Base-by-base conservation (phyloP, 2,113 vertebrate species). In the Callipepla californica region DNA sequence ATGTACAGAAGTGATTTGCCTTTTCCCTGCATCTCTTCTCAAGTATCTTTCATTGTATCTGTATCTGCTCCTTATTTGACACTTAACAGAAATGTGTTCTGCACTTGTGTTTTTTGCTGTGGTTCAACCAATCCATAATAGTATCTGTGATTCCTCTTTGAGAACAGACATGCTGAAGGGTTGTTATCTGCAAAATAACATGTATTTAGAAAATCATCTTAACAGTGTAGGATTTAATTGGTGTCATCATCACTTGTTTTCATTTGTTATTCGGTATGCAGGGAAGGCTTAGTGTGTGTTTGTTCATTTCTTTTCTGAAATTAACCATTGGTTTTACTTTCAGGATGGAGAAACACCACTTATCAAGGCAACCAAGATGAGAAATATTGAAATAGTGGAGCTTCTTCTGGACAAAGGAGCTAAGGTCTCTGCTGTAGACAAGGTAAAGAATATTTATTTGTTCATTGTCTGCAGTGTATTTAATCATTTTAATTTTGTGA, bases 311-410 rank as follows among this genome's bases (percentile, higher is more conserved):
- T 55, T 18, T 23, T 26, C 22, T 55, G 16, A 62, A 88, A n/a
- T 42, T 75, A 23, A 9, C 66, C 34, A 32, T 68, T 34, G 4
- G 74, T 90, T 93, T 70, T 58, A 22, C 36, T 95, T 95, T 66
- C 85, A 99, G 99, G 99, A 99, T 16, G 99, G 98, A 36, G 99
- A 99, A 95, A 99, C 99, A 11, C 98, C 99, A 0, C 98, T 99
- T 70, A 99, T 99, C 95, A 99, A 99, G 97, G 99, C 99, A 57
- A 99, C 99, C 66, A 99, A 99, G 97, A 99, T 99, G 99, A 98
- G 99, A 95, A 99, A 98, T 89, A 99, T 99, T 90, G 99, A 99
- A 91, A 98, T 99, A 50, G 99, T 99, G 58, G 99, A 99, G 92
- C 98, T 99, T 30, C 97, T 99, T 90, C 97, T 99, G 72, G 99